These are phyloP conservation scores for Cheilosia scutellata DNA, from an alignment of 2,888 invertebrate species.

Conservation along the genomic window DNA sequence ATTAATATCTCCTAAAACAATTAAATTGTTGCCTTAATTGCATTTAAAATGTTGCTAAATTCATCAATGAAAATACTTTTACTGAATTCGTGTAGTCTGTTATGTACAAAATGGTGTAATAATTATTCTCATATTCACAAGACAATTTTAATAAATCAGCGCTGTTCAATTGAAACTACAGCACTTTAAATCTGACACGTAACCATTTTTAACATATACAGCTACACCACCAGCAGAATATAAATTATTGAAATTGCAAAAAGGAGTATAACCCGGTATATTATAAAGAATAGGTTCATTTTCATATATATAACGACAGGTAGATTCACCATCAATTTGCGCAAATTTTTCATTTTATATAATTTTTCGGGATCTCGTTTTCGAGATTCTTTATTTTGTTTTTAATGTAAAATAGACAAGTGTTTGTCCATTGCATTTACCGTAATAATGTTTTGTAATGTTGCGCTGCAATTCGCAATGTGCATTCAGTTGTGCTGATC, in stretches of 20 bases:
- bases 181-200: not conserved
- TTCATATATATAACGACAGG: constrained; percentile 22
- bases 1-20: not conserved
- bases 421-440: too few relatives aligned
- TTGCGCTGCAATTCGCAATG: too few relatives aligned
- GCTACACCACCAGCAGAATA: constrained; percentile 12
- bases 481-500: too few relatives aligned
- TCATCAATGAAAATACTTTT: constrained; percentile 14
- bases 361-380: too few relatives aligned
- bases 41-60: constrained; percentile 6
- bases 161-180: constrained; percentile 16
- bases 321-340: constrained; percentile 11
- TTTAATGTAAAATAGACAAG: too few relatives aligned
- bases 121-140: constrained; percentile 13
- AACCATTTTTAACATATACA: constrained; percentile 7
- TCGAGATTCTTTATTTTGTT: too few relatives aligned
- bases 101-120: constrained; percentile 21
- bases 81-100: constrained; percentile 15
- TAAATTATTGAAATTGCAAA: constrained; percentile 8
- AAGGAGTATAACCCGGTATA: constrained; percentile 10
- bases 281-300: constrained; percentile 7
- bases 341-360: too few relatives aligned
- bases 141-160: constrained; percentile 24
- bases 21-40: not conserved
- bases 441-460: too few relatives aligned